Percentiles rank a stretch among this genome's conserved stretches.
Conservation (phyloP, 2,113 vertebrate species). For the Lichenostomus cassidix region DNA sequence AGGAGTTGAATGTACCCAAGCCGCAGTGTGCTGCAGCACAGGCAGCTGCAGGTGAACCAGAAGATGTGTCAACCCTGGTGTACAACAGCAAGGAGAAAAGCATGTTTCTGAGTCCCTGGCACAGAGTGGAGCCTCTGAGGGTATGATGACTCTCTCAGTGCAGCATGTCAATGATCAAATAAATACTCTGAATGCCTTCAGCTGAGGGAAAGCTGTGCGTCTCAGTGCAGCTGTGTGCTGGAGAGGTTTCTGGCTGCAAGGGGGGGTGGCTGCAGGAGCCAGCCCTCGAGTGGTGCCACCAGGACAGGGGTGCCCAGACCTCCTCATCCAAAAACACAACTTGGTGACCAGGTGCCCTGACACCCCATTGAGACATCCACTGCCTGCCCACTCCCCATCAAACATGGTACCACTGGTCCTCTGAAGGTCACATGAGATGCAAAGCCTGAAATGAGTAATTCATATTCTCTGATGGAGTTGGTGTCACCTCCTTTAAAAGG, state of each 20-base stretch:
- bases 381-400: neutral
- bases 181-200: neutral
- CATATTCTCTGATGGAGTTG: neutral
- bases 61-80: neutral
- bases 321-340: neutral
- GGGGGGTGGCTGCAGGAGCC: neutral
- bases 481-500: neutral
- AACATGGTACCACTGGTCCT: accelerated
- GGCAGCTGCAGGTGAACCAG: neutral
- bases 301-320: neutral
- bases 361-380: accelerated
- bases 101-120: neutral
- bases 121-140: neutral
- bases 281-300: accelerated
- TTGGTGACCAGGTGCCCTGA: neutral
- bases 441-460: neutral
- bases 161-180: neutral
- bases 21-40: neutral
- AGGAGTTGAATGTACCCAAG: neutral
- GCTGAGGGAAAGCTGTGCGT: neutral
- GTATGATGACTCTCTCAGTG: neutral
- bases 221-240: neutral
- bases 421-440: neutral
- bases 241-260: neutral
- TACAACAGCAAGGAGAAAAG: neutral